Evolutionary conservation across 2,797 vertebrate species (phyloP), one percentile per base, ranked within the genome.

Genomic region (Acomys russatus): DNA sequence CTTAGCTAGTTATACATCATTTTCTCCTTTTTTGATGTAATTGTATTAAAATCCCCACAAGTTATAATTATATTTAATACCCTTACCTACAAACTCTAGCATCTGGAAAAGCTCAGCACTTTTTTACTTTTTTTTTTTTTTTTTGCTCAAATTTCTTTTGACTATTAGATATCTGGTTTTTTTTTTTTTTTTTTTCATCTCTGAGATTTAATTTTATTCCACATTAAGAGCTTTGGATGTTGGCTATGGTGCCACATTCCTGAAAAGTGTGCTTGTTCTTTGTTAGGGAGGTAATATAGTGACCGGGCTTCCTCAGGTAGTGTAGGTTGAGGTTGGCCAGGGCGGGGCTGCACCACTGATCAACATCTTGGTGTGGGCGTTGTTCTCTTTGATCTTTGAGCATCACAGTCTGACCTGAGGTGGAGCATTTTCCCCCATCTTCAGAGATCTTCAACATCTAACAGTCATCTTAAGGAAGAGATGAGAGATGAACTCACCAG

Each of bases 71-170:
- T 88, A n/a, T 23, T 88, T 82, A 89, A 30, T 66, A 9, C 68
- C 87, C 38, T 84, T 79, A 61, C 25, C 35, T 87, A 64, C 12
- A 61, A 92, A 71, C 23, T 74, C 25, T 38, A 84, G 2, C 82
- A 49, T 86, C 8, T 90, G 20, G 1, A 30, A 90, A 83, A 49
- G 73, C 35, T 59, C 7, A n/a, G 28, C 17, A 28, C 15, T 44
- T 44, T 44, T 44, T 44, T 44, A 3, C 4, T 44, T 44, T 44
- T 91, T 92, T 59, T 59, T 59, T 3, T 5, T 59, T 56, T 56
- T 56, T 91, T 92, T 88, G 49, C 35, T 73, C 82, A 70, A 63
- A 30, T 63, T 93, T 90, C 9, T 93, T 63, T 33, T 86, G 12
- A 18, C 64, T 73, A 87, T 87, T 6, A 68, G 71, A 85, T 23